Conservation (phyloP, 2,888 invertebrate species). For the Gymnocheta viridis region DNA sequence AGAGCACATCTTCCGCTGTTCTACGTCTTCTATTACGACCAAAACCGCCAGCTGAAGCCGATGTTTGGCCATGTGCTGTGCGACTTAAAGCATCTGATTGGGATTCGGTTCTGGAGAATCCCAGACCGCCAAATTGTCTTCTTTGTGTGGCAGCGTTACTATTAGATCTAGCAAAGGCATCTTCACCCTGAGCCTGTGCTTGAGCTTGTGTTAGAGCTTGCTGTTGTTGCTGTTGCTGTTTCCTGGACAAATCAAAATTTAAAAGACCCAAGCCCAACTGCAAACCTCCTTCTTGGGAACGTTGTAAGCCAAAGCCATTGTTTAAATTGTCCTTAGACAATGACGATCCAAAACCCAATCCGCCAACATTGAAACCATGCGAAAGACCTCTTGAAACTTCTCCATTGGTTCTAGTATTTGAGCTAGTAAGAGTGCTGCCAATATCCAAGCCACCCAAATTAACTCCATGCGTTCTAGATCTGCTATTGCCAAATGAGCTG, state of each 20-base stretch:
- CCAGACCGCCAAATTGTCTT: slow-evolving; percentile 74
- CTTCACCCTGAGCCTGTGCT: slow-evolving; percentile 76
- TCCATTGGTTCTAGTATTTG: slow-evolving; percentile 75
- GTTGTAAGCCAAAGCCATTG: slow-evolving; percentile 77
- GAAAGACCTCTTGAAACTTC: slow-evolving; percentile 73
- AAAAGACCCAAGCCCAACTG: slow-evolving; percentile 77
- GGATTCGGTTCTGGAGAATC: slow-evolving; percentile 74
- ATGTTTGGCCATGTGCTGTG: slow-evolving; percentile 75
- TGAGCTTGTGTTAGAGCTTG: slow-evolving; percentile 70
- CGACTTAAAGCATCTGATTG: slow-evolving; percentile 77
- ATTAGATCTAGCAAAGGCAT: slow-evolving; percentile 74
- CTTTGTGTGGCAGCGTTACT: slow-evolving; percentile 74
- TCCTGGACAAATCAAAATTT: slow-evolving; percentile 75
- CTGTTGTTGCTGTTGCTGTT: slow-evolving; percentile 69
- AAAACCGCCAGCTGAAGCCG: slow-evolving; percentile 73
- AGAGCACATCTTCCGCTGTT: too few species aligned
- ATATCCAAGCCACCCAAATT: slow-evolving; percentile 78
- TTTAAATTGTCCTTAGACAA: slow-evolving; percentile 77
- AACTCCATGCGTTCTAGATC: slow-evolving; percentile 75
- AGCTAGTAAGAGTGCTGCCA: slow-evolving; percentile 78
- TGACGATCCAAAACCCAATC: slow-evolving; percentile 77
- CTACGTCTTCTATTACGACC: slow-evolving; percentile 66
- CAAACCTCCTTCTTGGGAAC: slow-evolving; percentile 75
- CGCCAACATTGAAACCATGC: slow-evolving; percentile 78
- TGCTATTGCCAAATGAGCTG: slow-evolving; percentile 75